Percentiles rank a stretch among this genome's conserved stretches.
Evolutionary conservation across 2,888 invertebrate genomes (phyloP).

Genomic region (Noctuana brunneofusca): DNA sequence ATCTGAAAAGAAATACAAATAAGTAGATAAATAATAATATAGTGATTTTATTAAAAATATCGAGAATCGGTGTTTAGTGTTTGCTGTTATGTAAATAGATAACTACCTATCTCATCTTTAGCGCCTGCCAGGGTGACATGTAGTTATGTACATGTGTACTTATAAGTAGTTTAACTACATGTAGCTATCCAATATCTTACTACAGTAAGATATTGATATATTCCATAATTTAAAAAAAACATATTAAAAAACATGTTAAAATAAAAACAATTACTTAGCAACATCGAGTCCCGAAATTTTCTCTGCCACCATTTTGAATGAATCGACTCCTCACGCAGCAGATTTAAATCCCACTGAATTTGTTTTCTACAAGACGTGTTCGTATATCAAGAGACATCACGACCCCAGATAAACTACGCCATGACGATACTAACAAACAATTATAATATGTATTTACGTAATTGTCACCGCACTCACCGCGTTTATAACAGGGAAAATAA

Average conservation of each 20-base stretch:
- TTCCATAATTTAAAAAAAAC: no score
- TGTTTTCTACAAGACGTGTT: constrained; percentile 7
- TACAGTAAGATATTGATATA: no score
- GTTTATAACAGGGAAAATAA: background rate
- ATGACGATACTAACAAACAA: constrained; percentile 29
- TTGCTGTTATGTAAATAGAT: no score
- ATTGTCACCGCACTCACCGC: background rate
- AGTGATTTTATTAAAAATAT: no score
- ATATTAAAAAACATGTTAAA: background rate
- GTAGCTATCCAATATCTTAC: no score
- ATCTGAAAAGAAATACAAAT: constrained; percentile 30
- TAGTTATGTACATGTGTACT: no score
- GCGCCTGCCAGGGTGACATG: no score
- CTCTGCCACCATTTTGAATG: constrained; percentile 28
- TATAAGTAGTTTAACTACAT: no score
- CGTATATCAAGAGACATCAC: constrained; percentile 13
- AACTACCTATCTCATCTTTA: no score
- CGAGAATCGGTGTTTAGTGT: no score
- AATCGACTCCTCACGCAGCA: constrained; percentile 20
- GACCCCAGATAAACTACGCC: constrained; percentile 39
- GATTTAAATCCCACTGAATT: constrained; percentile 24
- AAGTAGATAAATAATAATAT: background rate
- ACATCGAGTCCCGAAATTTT: constrained; percentile 84
- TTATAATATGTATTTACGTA: constrained; percentile 2
- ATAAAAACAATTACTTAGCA: constrained; percentile 81